These are phyloP conservation scores for Drosophila sproati DNA, from an alignment of 1,140 invertebrate genomes.

Conservation along the genomic window DNA sequence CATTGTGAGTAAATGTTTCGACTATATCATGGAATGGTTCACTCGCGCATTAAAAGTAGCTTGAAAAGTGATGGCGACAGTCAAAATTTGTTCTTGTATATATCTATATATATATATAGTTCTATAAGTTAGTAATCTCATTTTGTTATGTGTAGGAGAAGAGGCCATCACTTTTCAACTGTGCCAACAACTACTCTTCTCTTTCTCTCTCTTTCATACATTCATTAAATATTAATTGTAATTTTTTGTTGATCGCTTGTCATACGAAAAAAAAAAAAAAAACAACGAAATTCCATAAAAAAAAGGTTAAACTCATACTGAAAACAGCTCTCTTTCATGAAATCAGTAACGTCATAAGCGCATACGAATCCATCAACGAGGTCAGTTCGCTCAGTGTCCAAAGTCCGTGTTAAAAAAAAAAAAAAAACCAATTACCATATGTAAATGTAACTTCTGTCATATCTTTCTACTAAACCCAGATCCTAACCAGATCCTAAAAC, in stretches of 20 bases:
- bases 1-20: slow-evolving; percentile 82
- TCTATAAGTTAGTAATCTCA: background rate
- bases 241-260: slow-evolving; percentile 44
- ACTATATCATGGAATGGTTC: slow-evolving; percentile 51
- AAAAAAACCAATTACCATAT: slow-evolving; percentile 1
- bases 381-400: slow-evolving; percentile 73
- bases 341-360: slow-evolving; percentile 78
- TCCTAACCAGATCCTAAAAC: slow-evolving; percentile 5
- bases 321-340: slow-evolving; percentile 82
- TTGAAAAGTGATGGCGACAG: slow-evolving; percentile 60
- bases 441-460: slow-evolving; percentile 14
- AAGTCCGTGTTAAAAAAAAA: slow-evolving; percentile 25
- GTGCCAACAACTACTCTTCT: slow-evolving; percentile 10
- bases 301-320: slow-evolving; percentile 79
- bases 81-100: slow-evolving; percentile 8
- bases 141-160: background rate
- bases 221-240: slow-evolving; percentile 38
- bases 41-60: slow-evolving; percentile 30
- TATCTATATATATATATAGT: background rate
- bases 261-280: slow-evolving; percentile 25
- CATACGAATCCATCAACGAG: slow-evolving; percentile 76
- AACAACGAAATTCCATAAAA: slow-evolving; percentile 37
- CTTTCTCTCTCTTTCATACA: slow-evolving; percentile 24
- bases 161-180: slow-evolving; percentile 39
- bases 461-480: slow-evolving; percentile 25